These are phyloP conservation scores for Rugalucina vietnamica DNA, from an alignment of 2,888 invertebrate genomes.

Conservation along the genomic window DNA sequence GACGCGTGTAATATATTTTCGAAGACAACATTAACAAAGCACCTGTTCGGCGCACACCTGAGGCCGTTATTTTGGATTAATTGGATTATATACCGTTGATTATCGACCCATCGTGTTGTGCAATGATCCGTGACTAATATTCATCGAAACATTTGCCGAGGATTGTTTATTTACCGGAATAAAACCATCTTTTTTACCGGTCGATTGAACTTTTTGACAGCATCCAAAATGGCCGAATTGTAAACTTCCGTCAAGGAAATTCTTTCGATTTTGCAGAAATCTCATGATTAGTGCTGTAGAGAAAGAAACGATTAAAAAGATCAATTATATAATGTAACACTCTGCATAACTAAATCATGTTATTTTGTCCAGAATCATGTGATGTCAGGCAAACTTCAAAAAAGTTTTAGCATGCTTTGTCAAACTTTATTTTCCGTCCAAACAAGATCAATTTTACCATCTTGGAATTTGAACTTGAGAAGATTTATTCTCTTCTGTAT, in stretches of 20 bases:
- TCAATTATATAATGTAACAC: no score
- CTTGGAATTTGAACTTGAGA: background rate
- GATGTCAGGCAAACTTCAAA: background rate
- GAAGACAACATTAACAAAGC: conserved; percentile 25
- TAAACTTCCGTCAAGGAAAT: conserved; percentile 37
- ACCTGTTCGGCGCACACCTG: conserved; percentile 33
- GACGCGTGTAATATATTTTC: conserved; percentile 38
- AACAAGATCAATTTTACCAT: background rate
- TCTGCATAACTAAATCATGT: no score
- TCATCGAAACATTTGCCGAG: background rate
- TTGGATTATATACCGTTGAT: background rate
- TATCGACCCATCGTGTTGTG: background rate
- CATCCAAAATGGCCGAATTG: conserved; percentile 38
- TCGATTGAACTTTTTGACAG: background rate
- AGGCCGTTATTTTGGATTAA: background rate
- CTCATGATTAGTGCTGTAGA: no score
- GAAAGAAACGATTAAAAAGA: no score
- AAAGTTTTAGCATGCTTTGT: conserved; percentile 6
- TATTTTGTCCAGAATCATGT: background rate
- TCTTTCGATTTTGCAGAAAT: no score
- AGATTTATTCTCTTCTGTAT: background rate
- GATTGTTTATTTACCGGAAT: background rate
- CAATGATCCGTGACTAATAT: background rate
- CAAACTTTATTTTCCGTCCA: conserved; percentile 1
- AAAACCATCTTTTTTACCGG: background rate